A percentile compares a stretch with the other conserved stretches of the same genome.
These are phyloP conservation scores for Gila orcuttii DNA, from an alignment of 2,113 vertebrate genomes.

Conservation along the genomic window DNA sequence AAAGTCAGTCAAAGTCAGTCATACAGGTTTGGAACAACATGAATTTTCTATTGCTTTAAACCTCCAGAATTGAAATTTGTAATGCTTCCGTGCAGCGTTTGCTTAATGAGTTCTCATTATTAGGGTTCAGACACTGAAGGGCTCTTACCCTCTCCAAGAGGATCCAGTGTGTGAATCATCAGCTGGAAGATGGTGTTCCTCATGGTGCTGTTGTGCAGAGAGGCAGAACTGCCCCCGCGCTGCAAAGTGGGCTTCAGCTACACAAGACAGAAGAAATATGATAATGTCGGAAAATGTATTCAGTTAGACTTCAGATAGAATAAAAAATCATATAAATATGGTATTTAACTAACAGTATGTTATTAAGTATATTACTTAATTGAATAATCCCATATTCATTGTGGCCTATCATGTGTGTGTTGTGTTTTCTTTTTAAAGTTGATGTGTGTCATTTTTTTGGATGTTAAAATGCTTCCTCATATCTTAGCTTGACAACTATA, in stretches of 20 bases:
- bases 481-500: not conserved
- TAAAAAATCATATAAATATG: not conserved
- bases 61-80: not conserved
- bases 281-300: too few species aligned
- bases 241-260: constrained; percentile 83
- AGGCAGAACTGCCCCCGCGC: constrained; percentile 88
- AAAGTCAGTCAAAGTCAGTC: not conserved
- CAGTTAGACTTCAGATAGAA: not conserved
- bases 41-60: not conserved
- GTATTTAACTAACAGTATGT: not conserved
- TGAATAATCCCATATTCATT: constrained; percentile 30
- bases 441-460: not conserved
- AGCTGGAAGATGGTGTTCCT: constrained; percentile 91
- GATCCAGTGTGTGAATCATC: constrained; percentile 94
- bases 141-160: constrained; percentile 87
- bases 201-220: constrained; percentile 93
- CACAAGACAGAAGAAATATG: constrained; percentile 56
- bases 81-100: constrained; percentile 26
- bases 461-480: not conserved
- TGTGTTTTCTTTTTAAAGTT: not conserved
- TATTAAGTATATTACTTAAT: not conserved
- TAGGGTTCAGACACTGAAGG: constrained; percentile 43
- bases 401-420: not conserved
- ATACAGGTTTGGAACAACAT: not conserved
- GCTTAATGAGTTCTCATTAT: constrained; percentile 36